Evolutionary conservation across 2,113 vertebrate species (phyloP), one percentile per base, ranked within the genome.

Genomic region (Tricholaema leucomelas): DNA sequence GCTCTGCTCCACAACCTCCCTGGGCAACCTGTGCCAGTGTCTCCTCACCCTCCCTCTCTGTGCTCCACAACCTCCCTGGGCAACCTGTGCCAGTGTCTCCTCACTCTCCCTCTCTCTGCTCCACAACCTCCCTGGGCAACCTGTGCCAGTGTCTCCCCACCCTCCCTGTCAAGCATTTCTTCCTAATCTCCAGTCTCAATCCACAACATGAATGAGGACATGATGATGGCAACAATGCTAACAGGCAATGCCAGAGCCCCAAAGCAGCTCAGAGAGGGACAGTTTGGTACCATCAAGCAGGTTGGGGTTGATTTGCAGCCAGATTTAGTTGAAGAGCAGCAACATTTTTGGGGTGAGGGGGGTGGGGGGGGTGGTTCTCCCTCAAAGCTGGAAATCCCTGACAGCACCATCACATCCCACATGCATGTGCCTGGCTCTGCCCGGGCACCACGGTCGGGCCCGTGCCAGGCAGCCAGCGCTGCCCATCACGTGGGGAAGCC

Each of bases 401-500:
- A 17, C 20, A 40, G 42, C 7, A 0, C 9, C 6, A 2, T 5
- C 69, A 1, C 2, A 3, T 4, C 56, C 42, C 1, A 4, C 1
- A 4, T 1, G 24, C 5, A 8, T 1, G 36, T 3, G 13, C 27
- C 71, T 14, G 25, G 35, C 67, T 38, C 55, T 24, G 55, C 44
- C 58, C 6, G 12, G 48, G 35, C 17, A 2, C 42, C 5, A 31
- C 71, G 15, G 31, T 23, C 77, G 35, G 70, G 63, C n/a, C 8
- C n/a, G 5, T 86, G 78, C 86, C 81, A 36, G 83, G 88, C 36
- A 6, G 90, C 36, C n/a, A 82, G 91, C 30, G 10, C 85, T 71
- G 95, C 75, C 84, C 79, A 23, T 96, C 97, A 95, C 60, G 54
- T 90, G 96, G 92, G 87, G 79, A 71, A 60, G 91, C 91, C 96